Evolutionary conservation across 2,888 invertebrate species (phyloP), one percentile per base, ranked within the genome.

Genomic region (Drosophila borealis): DNA sequence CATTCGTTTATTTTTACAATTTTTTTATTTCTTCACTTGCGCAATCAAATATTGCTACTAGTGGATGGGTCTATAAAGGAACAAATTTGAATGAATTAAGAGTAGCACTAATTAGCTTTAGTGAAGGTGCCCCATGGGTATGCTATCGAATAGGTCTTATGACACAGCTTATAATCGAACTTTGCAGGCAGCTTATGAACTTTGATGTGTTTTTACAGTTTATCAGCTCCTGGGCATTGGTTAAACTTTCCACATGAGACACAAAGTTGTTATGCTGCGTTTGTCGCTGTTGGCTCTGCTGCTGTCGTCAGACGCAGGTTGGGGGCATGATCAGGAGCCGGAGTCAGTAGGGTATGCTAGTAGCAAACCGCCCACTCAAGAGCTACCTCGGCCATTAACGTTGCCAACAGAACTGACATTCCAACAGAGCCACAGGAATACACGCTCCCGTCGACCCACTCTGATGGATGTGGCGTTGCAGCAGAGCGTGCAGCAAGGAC

Each of bases 401-500:
- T 46, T 50, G 25, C 45, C 36, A 19, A 60, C 39, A 33, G 51
- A 77, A 10, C 63, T 70, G 70, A 66, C 48, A 39, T 34, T 48
- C 33, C 17, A 29, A 51, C 63, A 61, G 19, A 42, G 17, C 1
- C 50, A 51, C 29, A 54, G 77, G 46, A 68, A 67, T 29, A 62
- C 76, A 11, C 88, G 86, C 37, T 89, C 91, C 3, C 85, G 84
- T 5, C 89, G 88, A 14, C 90, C 86, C 14, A 86, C 89, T 1
- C 70, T 91, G 49, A 88, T 92, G 70, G 91, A 91, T 74, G 76
- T 91, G 48, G 92, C 91, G 8, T 62, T 92, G 65, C 91, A 92
- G 72, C 80, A 85, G 25, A 92, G 93, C 19, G 93, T 91, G 34
- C 85, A 87, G 14, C 90, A 92, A 75, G 93, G 93, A 54, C 72